A percentile compares a stretch with the other conserved stretches of the same genome.
Evolutionary conservation across 2,797 vertebrate genomes (phyloP).

Genomic region (Sebastiscus tertius): DNA sequence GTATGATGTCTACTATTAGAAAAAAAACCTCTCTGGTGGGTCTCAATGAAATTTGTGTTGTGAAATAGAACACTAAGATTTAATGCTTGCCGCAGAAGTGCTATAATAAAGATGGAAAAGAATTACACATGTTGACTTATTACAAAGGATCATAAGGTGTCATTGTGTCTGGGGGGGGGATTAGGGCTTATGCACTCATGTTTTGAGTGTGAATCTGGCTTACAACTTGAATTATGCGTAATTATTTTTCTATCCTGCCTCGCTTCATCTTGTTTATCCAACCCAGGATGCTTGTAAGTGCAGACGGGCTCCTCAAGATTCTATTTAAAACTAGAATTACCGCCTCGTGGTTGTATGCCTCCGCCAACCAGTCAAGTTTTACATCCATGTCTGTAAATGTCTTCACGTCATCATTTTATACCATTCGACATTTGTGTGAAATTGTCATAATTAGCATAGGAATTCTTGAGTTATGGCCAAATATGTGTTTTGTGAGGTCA

Average conservation of each 20-base stretch:
- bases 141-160: slow-evolving; percentile 25
- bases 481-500: no score
- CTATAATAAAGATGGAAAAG: slow-evolving; percentile 41
- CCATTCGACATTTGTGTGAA: no score
- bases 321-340: neutral
- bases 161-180: neutral
- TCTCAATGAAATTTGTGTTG: slow-evolving; percentile 42
- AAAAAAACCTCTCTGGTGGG: slow-evolving; percentile 36
- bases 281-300: neutral
- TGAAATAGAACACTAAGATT: slow-evolving; percentile 47
- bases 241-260: neutral
- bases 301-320: neutral
- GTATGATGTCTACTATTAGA: slow-evolving; percentile 34
- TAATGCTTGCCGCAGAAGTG: slow-evolving; percentile 37
- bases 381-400: no score
- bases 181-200: neutral
- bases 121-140: slow-evolving; percentile 35
- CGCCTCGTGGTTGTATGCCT: no score
- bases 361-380: no score
- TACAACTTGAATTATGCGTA: neutral
- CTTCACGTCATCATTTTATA: no score
- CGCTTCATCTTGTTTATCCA: neutral
- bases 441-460: no score
- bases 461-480: no score
- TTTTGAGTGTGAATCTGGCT: neutral